Base-by-base conservation (phyloP, 2,888 invertebrate species). In the Acleris holmiana region DNA sequence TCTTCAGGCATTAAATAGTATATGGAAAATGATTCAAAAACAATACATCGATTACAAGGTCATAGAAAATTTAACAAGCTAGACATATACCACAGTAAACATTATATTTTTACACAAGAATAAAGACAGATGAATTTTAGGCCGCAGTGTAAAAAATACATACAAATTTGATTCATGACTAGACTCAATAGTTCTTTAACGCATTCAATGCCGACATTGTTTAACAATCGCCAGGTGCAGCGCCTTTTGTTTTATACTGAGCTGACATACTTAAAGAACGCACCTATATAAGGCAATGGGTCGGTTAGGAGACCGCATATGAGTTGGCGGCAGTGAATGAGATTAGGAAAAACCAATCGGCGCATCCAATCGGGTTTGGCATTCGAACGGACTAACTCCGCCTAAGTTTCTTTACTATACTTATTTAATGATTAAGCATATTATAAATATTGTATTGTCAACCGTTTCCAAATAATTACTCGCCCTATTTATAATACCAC, bases 371-470 rank as follows among this genome's bases (percentile, higher is more conserved):
- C 29, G 59, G 21, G 17, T 41, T n/a, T 23, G 40, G 49, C 25
- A 29, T 60, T 69, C 60, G 67, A 69, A 75, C 72, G 75, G 72
- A 76, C 73, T 76, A 71, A 75, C 77, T 82, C 76, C 76, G 80
- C 78, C 75, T 74, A 69, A 69, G 63, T 66, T 69, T 58, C 56
- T 59, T 69, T 66, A 67, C 75, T 78, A 79, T 66, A 79, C 74
- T 76, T 84, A 78, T 80, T 79, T 80, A 80, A 74, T 82, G 84
- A 85, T 83, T 85, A 89, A 85, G 83, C 85, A 86, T 4, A 13
- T 18, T 88, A 83, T 76, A 81, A 76, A 64, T 82, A 83, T 78
- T 81, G 87, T 90, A 90, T 90, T 92, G 91, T 92, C 91, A 89
- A 86, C 80, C 73, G 85, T 90, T 89, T 78, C 82, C 84, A 76